A percentile compares a stretch with the other conserved stretches of the same genome.
Evolutionary conservation across 2,113 vertebrate species (phyloP).

Genomic region (Poeciliopsis occidentalis): DNA sequence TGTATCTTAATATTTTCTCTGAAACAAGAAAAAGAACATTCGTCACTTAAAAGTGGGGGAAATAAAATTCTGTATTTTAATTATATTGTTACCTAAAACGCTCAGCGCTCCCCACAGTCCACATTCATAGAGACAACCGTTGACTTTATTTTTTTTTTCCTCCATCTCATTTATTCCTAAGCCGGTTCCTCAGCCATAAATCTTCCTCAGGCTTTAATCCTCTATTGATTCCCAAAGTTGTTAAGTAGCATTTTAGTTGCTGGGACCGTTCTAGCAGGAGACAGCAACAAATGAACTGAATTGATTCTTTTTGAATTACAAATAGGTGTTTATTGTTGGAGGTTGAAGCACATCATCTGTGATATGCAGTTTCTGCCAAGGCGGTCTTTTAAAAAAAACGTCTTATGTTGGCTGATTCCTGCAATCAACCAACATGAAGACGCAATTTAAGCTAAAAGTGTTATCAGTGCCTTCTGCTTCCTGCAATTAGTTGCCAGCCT

Average conservation of each 20-base stretch:
- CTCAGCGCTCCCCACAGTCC: slow-evolving; percentile 44
- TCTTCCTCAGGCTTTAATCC: slow-evolving; percentile 60
- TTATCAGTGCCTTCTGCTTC: not conserved
- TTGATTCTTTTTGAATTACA: slow-evolving; percentile 53
- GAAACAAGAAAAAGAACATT: slow-evolving; percentile 39
- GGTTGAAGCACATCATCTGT: not conserved
- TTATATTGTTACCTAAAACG: slow-evolving; percentile 54
- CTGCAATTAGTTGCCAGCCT: not conserved
- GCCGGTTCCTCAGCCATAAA: slow-evolving; percentile 45
- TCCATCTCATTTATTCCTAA: slow-evolving; percentile 54
- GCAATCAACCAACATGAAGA: not conserved
- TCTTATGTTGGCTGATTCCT: not conserved
- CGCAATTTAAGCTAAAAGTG: not conserved
- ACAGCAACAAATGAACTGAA: slow-evolving; percentile 49
- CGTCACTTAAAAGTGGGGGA: slow-evolving; percentile 5
- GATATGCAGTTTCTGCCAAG: not conserved
- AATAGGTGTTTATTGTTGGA: slow-evolving; percentile 41
- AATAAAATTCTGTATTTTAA: slow-evolving; percentile 38
- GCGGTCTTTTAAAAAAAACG: not conserved
- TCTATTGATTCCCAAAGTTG: slow-evolving; percentile 61
- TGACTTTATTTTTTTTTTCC: slow-evolving; percentile 7
- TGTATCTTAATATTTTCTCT: slow-evolving; percentile 46
- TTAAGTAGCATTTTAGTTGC: slow-evolving; percentile 46
- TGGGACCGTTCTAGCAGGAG: slow-evolving; percentile 22
- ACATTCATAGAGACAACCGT: slow-evolving; percentile 8